These are phyloP conservation scores for Podabrus alpinus DNA, from an alignment of 2,888 invertebrate species.

Conservation along the genomic window DNA sequence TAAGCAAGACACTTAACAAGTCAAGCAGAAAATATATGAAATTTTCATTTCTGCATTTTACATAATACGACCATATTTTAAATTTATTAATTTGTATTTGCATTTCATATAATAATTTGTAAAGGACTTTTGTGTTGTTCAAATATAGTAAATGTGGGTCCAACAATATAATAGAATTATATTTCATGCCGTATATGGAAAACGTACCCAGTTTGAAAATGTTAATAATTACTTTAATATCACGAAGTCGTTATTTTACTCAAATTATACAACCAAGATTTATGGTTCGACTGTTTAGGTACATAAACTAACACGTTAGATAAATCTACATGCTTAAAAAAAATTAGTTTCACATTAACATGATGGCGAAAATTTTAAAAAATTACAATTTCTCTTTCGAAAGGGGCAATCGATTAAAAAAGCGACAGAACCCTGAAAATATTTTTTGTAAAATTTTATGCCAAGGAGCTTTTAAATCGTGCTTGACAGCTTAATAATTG, in stretches of 20 bases:
- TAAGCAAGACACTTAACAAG: not conserved
- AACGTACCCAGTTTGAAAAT: not conserved
- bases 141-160: not conserved
- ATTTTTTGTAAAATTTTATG: not conserved
- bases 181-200: not conserved
- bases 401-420: not conserved
- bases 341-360: not conserved
- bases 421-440: too few species aligned
- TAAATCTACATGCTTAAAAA: not conserved
- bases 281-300: not conserved
- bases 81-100: not conserved
- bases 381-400: not conserved
- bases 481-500: not conserved
- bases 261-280: not conserved
- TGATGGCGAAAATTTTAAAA: not conserved
- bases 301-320: not conserved
- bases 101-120: not conserved
- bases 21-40: not conserved
- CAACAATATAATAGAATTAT: not conserved
- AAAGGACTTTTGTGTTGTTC: not conserved
- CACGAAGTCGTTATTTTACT: constrained; percentile 4
- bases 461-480: not conserved
- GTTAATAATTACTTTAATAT: constrained; percentile 4
- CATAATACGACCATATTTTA: not conserved
- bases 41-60: not conserved